Percentiles rank a stretch among this genome's conserved stretches.
phyloP scores from a whole-genome alignment of 2,113 vertebrate genomes.

The Genyomyrus donnyi region DNA sequence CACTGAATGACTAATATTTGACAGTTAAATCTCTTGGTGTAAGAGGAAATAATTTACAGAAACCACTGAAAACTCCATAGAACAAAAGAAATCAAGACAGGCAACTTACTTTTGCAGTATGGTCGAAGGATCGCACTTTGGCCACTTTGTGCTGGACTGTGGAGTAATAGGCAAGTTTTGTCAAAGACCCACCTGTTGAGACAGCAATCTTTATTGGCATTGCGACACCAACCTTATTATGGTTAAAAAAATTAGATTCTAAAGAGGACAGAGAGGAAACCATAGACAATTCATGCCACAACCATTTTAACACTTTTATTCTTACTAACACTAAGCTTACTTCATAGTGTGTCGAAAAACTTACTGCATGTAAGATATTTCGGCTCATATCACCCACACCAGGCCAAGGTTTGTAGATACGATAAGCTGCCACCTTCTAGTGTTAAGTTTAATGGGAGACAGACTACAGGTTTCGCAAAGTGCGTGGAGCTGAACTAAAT shows the following conservation, averaged over 20 bases:
- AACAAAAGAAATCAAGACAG: neutral
- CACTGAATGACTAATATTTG: neutral
- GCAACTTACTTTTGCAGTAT: constrained; percentile 71
- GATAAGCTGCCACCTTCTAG: neutral
- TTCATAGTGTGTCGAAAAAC: neutral
- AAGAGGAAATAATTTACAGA: neutral
- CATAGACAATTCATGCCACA: neutral
- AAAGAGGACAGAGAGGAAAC: neutral
- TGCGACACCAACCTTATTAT: neutral
- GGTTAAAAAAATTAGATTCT: neutral
- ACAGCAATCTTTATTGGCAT: neutral
- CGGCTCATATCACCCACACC: neutral
- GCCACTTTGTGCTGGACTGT: constrained; percentile 98
- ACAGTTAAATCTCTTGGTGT: neutral
- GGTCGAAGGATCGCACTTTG: constrained; percentile 90
- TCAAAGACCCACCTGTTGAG: constrained; percentile 82
- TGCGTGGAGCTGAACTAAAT: neutral
- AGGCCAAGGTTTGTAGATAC: neutral
- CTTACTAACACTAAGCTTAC: neutral
- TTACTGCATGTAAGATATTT: neutral
- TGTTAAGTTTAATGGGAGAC: neutral
- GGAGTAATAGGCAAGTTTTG: constrained; percentile 95
- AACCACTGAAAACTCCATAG: neutral
- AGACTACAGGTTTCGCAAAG: neutral
- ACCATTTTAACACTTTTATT: neutral